Evolutionary conservation across 2,113 vertebrate genomes (phyloP).

Genomic region (Eupsittula cactorum): DNA sequence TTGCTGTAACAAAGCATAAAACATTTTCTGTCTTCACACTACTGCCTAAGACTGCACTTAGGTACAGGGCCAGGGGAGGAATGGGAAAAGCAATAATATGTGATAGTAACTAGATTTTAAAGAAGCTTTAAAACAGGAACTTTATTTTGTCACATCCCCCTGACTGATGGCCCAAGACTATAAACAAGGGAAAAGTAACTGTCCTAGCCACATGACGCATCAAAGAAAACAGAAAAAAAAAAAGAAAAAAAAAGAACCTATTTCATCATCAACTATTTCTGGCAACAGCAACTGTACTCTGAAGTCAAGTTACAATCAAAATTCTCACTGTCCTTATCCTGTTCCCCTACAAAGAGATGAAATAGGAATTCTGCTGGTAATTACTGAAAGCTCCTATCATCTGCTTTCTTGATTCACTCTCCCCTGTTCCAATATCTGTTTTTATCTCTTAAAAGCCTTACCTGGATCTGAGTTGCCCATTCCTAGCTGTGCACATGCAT

Average conservation of each 20-base stretch:
- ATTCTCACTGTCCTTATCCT: background rate
- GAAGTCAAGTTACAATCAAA: background rate
- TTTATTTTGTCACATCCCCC: background rate
- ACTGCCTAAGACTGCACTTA: background rate
- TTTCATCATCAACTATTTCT: background rate
- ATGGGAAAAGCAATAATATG: background rate
- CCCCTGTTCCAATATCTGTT: background rate
- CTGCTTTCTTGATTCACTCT: background rate
- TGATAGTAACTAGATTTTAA: background rate
- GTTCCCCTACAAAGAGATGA: background rate
- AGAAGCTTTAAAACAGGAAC: background rate
- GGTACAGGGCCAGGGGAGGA: background rate
- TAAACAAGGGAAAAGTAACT: background rate
- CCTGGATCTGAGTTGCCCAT: conserved; percentile 82
- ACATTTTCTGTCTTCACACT: background rate
- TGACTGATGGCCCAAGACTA: background rate
- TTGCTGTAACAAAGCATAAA: background rate
- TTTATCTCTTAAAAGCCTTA: conserved; percentile 45
- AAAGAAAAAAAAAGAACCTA: background rate
- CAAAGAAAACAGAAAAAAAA: background rate
- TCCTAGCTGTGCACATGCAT: conserved; percentile 89
- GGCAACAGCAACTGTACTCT: background rate
- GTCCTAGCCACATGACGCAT: background rate
- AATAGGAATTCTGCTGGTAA: background rate
- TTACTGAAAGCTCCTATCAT: background rate